Conservation (phyloP, 1,140 invertebrate genomes). For the Charaxes varanes region DNA sequence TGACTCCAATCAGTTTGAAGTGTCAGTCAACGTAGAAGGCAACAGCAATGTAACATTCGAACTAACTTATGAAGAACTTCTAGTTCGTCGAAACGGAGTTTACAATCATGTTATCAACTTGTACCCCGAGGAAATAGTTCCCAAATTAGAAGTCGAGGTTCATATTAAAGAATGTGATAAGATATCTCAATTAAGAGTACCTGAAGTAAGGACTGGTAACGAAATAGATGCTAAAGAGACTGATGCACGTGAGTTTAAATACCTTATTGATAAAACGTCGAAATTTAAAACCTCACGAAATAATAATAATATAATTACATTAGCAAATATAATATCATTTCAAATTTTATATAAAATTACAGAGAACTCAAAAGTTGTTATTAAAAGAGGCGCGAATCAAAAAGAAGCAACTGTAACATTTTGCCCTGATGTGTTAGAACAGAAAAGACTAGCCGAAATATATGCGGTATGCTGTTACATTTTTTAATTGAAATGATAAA, state of each 20-base stretch:
- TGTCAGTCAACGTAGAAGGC: constrained; percentile 77
- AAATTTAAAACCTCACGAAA: no score
- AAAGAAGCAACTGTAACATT: constrained; percentile 58
- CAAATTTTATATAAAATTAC: no score
- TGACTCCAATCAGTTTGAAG: constrained; percentile 79
- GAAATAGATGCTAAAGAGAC: constrained; percentile 71
- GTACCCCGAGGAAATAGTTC: constrained; percentile 75
- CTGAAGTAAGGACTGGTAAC: constrained; percentile 76
- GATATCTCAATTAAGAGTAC: constrained; percentile 73
- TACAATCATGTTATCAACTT: constrained; percentile 79
- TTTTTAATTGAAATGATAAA: no score
- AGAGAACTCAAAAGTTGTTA: constrained; percentile 47
- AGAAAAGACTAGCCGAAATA: constrained; percentile 54
- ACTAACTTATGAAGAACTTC: constrained; percentile 79
- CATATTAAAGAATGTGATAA: constrained; percentile 75
- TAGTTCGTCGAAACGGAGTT: constrained; percentile 72
- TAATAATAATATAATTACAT: no score
- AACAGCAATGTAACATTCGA: constrained; percentile 76
- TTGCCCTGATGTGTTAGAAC: constrained; percentile 67
- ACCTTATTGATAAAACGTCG: no score
- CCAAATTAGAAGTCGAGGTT: constrained; percentile 74
- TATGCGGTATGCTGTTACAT: constrained; percentile 43
- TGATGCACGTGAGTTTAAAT: constrained; percentile 49
- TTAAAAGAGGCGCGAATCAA: constrained; percentile 33
- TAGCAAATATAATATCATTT: no score